phyloP scores from a whole-genome alignment of 2,113 vertebrate species.

The Amphiprion ocellaris region DNA sequence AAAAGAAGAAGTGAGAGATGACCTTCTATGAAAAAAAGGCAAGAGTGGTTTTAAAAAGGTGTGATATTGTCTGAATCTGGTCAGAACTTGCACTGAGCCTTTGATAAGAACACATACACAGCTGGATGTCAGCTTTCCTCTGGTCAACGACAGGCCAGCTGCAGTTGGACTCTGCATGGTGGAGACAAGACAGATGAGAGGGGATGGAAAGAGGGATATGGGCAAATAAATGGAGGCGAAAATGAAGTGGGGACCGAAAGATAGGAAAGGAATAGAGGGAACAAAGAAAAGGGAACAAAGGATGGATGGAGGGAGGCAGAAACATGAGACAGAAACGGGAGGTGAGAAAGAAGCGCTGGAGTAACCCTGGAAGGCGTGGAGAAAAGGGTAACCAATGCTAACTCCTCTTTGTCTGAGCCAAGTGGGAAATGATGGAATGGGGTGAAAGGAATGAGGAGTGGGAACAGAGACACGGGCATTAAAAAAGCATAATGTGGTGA shows the following conservation, averaged over 20 bases:
- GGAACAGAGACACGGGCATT: constrained; percentile 59
- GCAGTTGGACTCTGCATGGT: constrained; percentile 54
- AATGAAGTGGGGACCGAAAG: constrained; percentile 7
- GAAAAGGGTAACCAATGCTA: constrained; percentile 69
- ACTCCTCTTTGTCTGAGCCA: constrained; percentile 72
- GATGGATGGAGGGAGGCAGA: constrained; percentile 38
- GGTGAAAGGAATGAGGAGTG: constrained; percentile 43
- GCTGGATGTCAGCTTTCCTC: constrained; percentile 66
- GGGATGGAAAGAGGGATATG: constrained; percentile 24
- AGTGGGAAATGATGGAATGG: constrained; percentile 59
- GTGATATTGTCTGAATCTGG: constrained; percentile 22
- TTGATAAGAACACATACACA: constrained; percentile 44
- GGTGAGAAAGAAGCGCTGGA: constrained; percentile 61
- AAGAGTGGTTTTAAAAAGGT: not conserved
- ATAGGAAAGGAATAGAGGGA: constrained; percentile 21
- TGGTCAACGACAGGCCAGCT: constrained; percentile 60
- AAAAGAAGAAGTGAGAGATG: not conserved
- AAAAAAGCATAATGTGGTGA: constrained; percentile 77
- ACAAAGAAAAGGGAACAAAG: constrained; percentile 19
- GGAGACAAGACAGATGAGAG: constrained; percentile 28
- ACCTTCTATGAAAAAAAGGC: not conserved
- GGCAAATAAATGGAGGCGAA: constrained; percentile 38
- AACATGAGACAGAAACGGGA: constrained; percentile 55
- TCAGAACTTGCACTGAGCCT: constrained; percentile 13
- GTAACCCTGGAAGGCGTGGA: constrained; percentile 67